A percentile compares a stretch with the other conserved stretches of the same genome.
Conservation (phyloP, 2,113 vertebrate genomes). For the Clupea harengus region DNA sequence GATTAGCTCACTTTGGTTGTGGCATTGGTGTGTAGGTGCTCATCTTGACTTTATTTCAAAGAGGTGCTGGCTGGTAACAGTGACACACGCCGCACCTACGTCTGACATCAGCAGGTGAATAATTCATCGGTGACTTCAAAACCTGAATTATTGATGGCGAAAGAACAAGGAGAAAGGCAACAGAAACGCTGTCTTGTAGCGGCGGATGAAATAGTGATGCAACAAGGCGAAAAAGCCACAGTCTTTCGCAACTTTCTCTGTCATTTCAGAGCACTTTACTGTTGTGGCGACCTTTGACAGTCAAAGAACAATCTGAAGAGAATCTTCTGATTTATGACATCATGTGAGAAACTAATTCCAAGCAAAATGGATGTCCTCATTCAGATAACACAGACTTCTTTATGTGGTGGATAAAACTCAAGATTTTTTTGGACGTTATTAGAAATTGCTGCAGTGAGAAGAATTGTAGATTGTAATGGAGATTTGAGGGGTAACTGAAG, state of each 20-base stretch:
- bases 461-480: neutral
- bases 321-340: conserved; percentile 16
- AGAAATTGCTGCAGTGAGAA: neutral
- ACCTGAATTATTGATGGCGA: conserved; percentile 74
- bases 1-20: conserved; percentile 27
- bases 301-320: neutral
- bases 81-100: conserved; percentile 49
- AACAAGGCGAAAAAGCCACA: conserved; percentile 55
- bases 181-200: conserved; percentile 48
- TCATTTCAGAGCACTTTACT: neutral
- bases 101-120: conserved; percentile 68
- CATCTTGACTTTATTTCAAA: conserved; percentile 47
- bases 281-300: neutral
- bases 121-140: conserved; percentile 68
- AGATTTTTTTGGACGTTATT: neutral
- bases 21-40: conserved; percentile 19
- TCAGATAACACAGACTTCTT: neutral
- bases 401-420: neutral
- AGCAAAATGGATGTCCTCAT: neutral
- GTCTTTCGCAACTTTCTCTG: conserved; percentile 41
- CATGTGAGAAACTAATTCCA: neutral
- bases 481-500: neutral
- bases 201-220: conserved; percentile 57
- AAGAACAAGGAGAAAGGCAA: conserved; percentile 59
- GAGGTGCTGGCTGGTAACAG: conserved; percentile 45